A percentile compares a stretch with the other conserved stretches of the same genome.
phyloP scores from a whole-genome alignment of 2,113 vertebrate species.

The Garra rufa region DNA sequence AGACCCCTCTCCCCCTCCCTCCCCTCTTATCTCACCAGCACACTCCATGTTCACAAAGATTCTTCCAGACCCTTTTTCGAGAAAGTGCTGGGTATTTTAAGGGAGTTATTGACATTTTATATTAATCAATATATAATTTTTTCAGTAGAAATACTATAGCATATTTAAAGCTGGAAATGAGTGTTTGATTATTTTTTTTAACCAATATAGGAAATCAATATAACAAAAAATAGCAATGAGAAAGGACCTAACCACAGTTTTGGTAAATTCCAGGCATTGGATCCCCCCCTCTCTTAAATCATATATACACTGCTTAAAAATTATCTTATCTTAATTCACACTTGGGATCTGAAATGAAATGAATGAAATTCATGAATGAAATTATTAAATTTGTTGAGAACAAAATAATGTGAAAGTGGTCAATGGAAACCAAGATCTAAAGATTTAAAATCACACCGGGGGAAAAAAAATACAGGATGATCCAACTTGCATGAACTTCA shows the following conservation, averaged over 20 bases:
- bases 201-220: background rate
- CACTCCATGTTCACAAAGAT: conserved; percentile 73
- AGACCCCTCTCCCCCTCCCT: conserved; percentile 53
- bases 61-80: conserved; percentile 57
- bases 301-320: no score
- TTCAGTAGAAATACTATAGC: conserved; percentile 49
- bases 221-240: background rate
- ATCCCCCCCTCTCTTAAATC: no score
- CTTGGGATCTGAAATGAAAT: background rate
- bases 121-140: conserved; percentile 65
- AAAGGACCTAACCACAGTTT: background rate
- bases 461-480: no score
- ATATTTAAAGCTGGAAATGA: background rate
- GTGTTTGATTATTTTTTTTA: background rate
- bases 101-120: no score
- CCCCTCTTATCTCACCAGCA: conserved; percentile 73
- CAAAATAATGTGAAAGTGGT: background rate
- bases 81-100: background rate
- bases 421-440: background rate
- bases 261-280: background rate
- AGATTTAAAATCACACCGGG: background rate
- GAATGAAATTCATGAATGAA: no score
- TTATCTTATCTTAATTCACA: no score
- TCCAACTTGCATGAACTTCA: no score
- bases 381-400: background rate